Percentiles rank a stretch among this genome's conserved stretches.
Evolutionary conservation across 2,888 invertebrate genomes (phyloP).

Genomic region (Cantharis lateralis): DNA sequence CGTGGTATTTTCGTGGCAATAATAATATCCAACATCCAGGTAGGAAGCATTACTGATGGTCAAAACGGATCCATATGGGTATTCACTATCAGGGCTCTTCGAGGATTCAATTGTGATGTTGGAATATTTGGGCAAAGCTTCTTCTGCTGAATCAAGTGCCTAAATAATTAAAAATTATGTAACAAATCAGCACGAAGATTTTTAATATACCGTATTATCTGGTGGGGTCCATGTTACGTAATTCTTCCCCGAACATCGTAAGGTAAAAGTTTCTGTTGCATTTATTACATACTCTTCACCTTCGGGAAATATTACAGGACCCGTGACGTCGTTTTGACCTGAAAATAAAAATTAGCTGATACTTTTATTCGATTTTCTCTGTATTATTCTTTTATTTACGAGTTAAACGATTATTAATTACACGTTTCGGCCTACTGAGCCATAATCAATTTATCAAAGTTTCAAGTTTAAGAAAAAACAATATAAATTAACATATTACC

Average conservation of each 20-base stretch:
- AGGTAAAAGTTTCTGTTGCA: slow-evolving; percentile 48
- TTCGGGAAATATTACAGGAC: slow-evolving; percentile 42
- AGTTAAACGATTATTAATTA: too few relatives aligned
- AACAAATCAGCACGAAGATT: background rate
- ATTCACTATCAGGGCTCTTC: slow-evolving; percentile 36
- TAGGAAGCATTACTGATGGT: slow-evolving; percentile 49
- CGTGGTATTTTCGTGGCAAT: slow-evolving; percentile 51
- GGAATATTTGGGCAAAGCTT: slow-evolving; percentile 15
- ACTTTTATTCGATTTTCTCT: background rate
- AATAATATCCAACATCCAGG: slow-evolving; percentile 53
- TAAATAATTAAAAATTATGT: background rate
- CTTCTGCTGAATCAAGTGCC: background rate
- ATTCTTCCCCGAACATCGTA: slow-evolving; percentile 56
- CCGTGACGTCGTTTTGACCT: background rate
- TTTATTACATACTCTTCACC: slow-evolving; percentile 49
- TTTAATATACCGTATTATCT: slow-evolving; percentile 18
- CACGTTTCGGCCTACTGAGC: too few relatives aligned
- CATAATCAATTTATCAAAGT: too few relatives aligned
- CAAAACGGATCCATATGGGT: slow-evolving; percentile 56
- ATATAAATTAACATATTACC: too few relatives aligned
- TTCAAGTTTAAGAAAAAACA: too few relatives aligned
- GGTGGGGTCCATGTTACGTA: slow-evolving; percentile 53
- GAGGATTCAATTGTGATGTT: slow-evolving; percentile 24
- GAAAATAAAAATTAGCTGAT: background rate
- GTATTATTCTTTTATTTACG: too few relatives aligned